Percentiles rank a stretch among this genome's conserved stretches.
phyloP scores from a whole-genome alignment of 1,140 invertebrate genomes.

The Cydia pomonella region DNA sequence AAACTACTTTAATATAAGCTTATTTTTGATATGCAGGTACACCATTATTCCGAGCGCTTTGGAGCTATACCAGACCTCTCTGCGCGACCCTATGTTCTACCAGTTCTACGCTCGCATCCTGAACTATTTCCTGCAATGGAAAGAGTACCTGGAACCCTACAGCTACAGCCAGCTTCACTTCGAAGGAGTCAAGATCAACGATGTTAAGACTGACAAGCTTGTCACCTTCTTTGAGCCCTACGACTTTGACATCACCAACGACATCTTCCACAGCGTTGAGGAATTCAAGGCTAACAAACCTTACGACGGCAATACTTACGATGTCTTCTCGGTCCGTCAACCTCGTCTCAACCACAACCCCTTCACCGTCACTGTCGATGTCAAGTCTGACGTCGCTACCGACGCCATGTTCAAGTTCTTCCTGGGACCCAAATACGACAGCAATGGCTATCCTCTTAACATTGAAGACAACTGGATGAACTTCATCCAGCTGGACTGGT shows the following conservation, averaged over 20 bases:
- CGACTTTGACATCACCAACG: slow-evolving; percentile 79
- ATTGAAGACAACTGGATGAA: slow-evolving; percentile 82
- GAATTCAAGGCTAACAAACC: slow-evolving; percentile 50
- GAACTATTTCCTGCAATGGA: slow-evolving; percentile 81
- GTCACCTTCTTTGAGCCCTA: slow-evolving; percentile 81
- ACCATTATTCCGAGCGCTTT: slow-evolving; percentile 77
- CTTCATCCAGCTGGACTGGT: slow-evolving; percentile 87
- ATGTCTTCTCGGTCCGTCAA: slow-evolving; percentile 79
- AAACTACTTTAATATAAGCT: too few relatives aligned
- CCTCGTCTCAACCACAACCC: slow-evolving; percentile 83
- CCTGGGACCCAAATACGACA: slow-evolving; percentile 81
- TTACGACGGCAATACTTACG: neutral
- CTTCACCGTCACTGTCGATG: slow-evolving; percentile 83
- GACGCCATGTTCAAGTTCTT: slow-evolving; percentile 84
- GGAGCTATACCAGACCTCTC: slow-evolving; percentile 81
- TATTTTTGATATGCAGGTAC: slow-evolving; percentile 49
- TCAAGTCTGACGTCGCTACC: slow-evolving; percentile 81
- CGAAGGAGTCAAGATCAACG: slow-evolving; percentile 81
- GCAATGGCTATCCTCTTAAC: slow-evolving; percentile 79
- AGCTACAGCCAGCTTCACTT: slow-evolving; percentile 80
- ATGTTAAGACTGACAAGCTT: slow-evolving; percentile 79
- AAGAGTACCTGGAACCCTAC: slow-evolving; percentile 82
- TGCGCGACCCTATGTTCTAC: slow-evolving; percentile 86
- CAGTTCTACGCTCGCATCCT: slow-evolving; percentile 83
- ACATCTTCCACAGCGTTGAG: slow-evolving; percentile 55